Evolutionary conservation across 2,888 invertebrate genomes (phyloP).

Genomic region (Acanthosepion pharaonis): DNA sequence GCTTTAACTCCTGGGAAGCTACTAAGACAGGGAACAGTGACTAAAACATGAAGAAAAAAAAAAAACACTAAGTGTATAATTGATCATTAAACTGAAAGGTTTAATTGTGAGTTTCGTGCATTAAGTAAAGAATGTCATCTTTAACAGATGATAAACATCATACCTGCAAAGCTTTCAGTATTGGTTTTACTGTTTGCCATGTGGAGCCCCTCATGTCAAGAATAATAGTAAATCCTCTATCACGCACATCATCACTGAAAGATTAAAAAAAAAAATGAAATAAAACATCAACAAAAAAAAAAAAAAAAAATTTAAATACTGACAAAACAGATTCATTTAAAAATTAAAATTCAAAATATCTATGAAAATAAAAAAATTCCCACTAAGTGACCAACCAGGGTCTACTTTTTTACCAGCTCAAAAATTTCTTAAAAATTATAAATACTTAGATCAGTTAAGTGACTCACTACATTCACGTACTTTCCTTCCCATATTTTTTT

Average conservation of each 20-base stretch:
- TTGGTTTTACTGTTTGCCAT: slow-evolving; percentile 97
- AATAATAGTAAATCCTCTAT: slow-evolving; percentile 93
- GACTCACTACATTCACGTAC: too few relatives aligned
- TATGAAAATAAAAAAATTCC: too few relatives aligned
- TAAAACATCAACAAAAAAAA: too few relatives aligned
- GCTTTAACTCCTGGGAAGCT: too few relatives aligned
- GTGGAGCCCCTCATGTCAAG: slow-evolving; percentile 96
- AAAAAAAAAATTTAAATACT: background rate
- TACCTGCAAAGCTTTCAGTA: slow-evolving; percentile 87
- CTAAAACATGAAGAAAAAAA: background rate
- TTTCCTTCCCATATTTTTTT: too few relatives aligned
- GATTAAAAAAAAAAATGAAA: slow-evolving; percentile 47
- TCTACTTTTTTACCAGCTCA: too few relatives aligned
- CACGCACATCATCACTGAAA: slow-evolving; percentile 88
- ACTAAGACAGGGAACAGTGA: background rate
- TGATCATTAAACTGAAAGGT: too few relatives aligned
- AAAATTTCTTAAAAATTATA: too few relatives aligned
- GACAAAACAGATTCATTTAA: background rate
- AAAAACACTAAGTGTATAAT: background rate
- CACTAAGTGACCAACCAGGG: too few relatives aligned
- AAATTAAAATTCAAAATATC: too few relatives aligned
- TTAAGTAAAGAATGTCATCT: background rate
- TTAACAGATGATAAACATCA: background rate
- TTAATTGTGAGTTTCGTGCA: background rate
- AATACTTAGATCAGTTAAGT: too few relatives aligned